Conservation (phyloP, 2,797 vertebrate genomes). For the Gallinago stenura region DNA sequence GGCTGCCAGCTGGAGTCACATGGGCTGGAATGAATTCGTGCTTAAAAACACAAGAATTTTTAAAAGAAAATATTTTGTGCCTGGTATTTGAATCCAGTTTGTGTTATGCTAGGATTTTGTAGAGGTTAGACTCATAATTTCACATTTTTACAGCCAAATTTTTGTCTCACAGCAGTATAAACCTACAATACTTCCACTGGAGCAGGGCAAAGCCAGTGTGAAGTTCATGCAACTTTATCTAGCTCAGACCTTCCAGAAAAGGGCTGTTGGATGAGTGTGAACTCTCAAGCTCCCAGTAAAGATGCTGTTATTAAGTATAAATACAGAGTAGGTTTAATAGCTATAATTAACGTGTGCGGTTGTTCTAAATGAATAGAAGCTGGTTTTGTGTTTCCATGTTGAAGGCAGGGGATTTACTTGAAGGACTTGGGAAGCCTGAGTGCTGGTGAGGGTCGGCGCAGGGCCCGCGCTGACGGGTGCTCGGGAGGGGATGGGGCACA, state of each 20-base stretch:
- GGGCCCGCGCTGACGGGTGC: not conserved
- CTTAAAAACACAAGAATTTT: conserved; percentile 28
- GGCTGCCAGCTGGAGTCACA: conserved; percentile 33
- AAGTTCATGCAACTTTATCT: not conserved
- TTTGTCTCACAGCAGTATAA: not conserved
- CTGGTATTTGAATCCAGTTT: conserved; percentile 11
- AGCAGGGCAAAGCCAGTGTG: not conserved
- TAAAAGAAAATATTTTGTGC: conserved; percentile 9
- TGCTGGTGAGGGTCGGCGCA: not conserved
- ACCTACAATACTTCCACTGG: not conserved
- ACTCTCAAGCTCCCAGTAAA: conserved; percentile 47
- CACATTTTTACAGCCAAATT: not conserved
- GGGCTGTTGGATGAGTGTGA: not conserved
- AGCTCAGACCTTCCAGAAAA: not conserved
- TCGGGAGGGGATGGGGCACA: rapidly evolving
- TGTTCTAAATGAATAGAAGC: conserved; percentile 18
- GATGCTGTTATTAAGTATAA: conserved; percentile 56
- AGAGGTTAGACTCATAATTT: not conserved
- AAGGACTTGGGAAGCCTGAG: not conserved
- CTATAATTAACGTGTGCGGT: conserved; percentile 51
- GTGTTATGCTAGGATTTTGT: not conserved
- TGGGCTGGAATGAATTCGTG: not conserved
- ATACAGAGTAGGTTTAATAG: conserved; percentile 50
- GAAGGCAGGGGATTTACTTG: not conserved
- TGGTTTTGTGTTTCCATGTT: not conserved